Evolutionary conservation across 2,888 invertebrate species (phyloP), one percentile per base, ranked within the genome.

Genomic region (Oeneis ivallda): DNA sequence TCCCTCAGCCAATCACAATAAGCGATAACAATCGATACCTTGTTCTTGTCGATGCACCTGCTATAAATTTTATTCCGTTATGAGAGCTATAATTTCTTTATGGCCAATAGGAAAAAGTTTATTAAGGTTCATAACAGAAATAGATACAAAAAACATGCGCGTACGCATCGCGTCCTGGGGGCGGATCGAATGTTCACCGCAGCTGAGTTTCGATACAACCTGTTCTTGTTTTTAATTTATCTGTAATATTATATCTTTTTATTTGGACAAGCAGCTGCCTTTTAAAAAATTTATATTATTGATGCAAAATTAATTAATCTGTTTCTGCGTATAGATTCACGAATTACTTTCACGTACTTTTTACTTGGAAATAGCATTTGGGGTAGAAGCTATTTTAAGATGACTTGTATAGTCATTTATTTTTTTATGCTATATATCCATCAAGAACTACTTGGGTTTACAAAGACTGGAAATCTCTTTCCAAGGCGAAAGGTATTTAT

Each of bases 61-160:
- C 89, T 88, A 91, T 90, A 89, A 90, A 92, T 91, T 88, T 87
- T 82, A 89, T 86, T 85, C 76, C 72, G 73, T 76, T 75, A 74
- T 76, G 83, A 79, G 84, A 85, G 65, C 62, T 84, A 80, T 85
- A 86, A 87, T 89, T 89, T 86, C 78, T 83, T 83, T 77, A 76
- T 78, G 81, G 82, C 90, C 90, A 89, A 91, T 90, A 86, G 88
- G 85, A 89, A 91, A 91, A 90, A 89, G 88, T 86, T 85, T 88
- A 87, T 85, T 86, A 85, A 80, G 72, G 77, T 69, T 73, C 71
- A 75, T 73, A 74, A 70, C 77, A 81, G 85, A 86, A 87, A 86
- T 69, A 72, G 69, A 66, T 70, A 68, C 60, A 69, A 80, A 84
- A 87, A 85, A 85, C 80, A 76, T 67, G 64, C 69, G 75, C 73